These are phyloP conservation scores for Halichoeres trimaculatus DNA, from an alignment of 2,113 vertebrate genomes.

Conservation along the genomic window DNA sequence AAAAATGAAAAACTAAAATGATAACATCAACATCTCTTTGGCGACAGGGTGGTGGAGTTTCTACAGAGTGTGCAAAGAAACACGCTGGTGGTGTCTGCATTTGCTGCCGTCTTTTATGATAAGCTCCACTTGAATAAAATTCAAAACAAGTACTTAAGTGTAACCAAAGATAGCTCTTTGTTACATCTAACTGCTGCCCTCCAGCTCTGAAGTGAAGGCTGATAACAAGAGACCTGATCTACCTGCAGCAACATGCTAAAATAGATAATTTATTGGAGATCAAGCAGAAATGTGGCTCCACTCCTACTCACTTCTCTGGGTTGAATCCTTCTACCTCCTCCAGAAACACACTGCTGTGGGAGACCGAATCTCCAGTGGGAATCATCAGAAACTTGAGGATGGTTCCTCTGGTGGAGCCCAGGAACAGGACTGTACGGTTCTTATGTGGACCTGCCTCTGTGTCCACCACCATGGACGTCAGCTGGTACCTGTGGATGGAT, in stretches of 20 bases:
- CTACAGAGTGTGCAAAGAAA: too few relatives aligned
- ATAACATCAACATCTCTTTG: too few relatives aligned
- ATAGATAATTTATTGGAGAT: conserved; percentile 27
- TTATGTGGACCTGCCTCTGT: conserved; percentile 89
- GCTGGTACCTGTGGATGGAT: conserved; percentile 86
- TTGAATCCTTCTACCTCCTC: conserved; percentile 97
- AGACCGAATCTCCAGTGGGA: conserved; percentile 81
- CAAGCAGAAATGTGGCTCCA: conserved; percentile 30
- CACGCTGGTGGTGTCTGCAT: too few relatives aligned
- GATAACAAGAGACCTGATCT: conserved; percentile 11
- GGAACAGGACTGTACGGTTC: conserved; percentile 92
- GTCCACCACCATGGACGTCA: conserved; percentile 93
- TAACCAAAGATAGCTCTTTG: neutral
- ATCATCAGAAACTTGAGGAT: conserved; percentile 94
- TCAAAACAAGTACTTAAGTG: conserved; percentile 11
- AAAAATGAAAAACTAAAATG: too few relatives aligned
- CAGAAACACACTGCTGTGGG: conserved; percentile 88
- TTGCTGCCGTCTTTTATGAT: too few relatives aligned
- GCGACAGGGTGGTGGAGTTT: too few relatives aligned
- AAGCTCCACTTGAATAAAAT: neutral
- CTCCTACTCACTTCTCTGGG: conserved; percentile 87
- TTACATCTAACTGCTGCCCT: neutral
- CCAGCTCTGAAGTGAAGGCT: conserved; percentile 21
- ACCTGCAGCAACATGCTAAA: conserved; percentile 29
- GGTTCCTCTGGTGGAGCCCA: conserved; percentile 92